A percentile compares a stretch with the other conserved stretches of the same genome.
These are phyloP conservation scores for Ptyas mucosa DNA, from an alignment of 2,113 vertebrate species.

Conservation along the genomic window DNA sequence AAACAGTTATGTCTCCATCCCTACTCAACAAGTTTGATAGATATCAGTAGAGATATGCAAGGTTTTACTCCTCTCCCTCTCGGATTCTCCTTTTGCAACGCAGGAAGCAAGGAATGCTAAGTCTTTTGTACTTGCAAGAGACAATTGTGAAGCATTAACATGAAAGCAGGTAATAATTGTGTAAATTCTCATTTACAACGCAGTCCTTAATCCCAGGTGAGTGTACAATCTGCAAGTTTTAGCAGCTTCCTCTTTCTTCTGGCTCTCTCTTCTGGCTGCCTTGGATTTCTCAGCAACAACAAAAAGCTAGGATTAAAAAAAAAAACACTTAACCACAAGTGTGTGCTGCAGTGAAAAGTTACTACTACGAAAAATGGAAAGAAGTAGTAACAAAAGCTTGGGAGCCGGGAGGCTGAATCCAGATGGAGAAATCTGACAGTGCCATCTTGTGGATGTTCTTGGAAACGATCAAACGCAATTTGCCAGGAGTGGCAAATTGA, in stretches of 20 bases:
- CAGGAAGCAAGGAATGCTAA: neutral
- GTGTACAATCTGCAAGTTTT: neutral
- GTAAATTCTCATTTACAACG: neutral
- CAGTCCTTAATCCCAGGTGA: neutral
- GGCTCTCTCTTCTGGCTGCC: neutral
- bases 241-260: neutral
- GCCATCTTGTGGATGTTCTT: conserved; percentile 66
- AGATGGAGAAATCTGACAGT: conserved; percentile 57
- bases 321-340: neutral
- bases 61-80: neutral
- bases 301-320: neutral
- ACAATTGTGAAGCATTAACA: neutral
- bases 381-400: conserved; percentile 15
- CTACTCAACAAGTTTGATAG: neutral
- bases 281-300: neutral
- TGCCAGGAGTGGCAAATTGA: neutral
- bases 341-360: neutral
- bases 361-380: neutral
- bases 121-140: neutral
- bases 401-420: conserved; percentile 5
- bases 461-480: neutral
- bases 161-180: neutral
- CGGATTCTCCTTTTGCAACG: neutral
- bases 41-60: neutral
- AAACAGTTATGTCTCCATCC: neutral